A percentile compares a stretch with the other conserved stretches of the same genome.
These are phyloP conservation scores for Erannis defoliaria DNA, from an alignment of 2,888 invertebrate species.

Conservation along the genomic window DNA sequence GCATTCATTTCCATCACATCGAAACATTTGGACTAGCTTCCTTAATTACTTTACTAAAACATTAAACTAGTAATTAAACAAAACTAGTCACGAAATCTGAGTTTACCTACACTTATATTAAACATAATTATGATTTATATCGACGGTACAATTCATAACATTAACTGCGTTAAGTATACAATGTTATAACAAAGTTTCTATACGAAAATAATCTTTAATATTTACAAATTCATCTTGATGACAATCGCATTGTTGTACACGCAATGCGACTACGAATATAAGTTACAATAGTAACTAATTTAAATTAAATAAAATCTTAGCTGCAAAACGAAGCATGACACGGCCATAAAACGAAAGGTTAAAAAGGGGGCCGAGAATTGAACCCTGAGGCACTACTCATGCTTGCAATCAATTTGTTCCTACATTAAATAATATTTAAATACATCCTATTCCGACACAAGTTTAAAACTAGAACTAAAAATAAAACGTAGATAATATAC, in stretches of 20 bases:
- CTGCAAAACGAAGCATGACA: slow-evolving; percentile 34
- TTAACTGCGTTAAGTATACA: slow-evolving; percentile 66
- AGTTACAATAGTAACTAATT: slow-evolving; percentile 37
- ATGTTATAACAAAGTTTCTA: slow-evolving; percentile 62
- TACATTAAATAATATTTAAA: slow-evolving; percentile 47
- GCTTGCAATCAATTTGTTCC: slow-evolving; percentile 42
- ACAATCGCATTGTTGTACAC: slow-evolving; percentile 47
- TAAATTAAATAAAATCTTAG: slow-evolving; percentile 35
- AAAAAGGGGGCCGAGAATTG: slow-evolving; percentile 23
- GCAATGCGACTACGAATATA: slow-evolving; percentile 43
- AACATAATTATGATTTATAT: slow-evolving; percentile 60
- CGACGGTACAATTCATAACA: slow-evolving; percentile 62
- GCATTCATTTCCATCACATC: slow-evolving; percentile 83
- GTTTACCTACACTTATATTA: slow-evolving; percentile 62
- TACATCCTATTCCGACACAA: slow-evolving; percentile 49
- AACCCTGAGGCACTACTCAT: slow-evolving; percentile 38
- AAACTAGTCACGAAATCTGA: slow-evolving; percentile 80
- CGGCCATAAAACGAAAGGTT: slow-evolving; percentile 24
- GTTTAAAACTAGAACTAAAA: slow-evolving; percentile 49
- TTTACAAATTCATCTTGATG: slow-evolving; percentile 61
- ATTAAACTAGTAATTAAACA: slow-evolving; percentile 81
- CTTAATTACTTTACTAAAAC: slow-evolving; percentile 80
- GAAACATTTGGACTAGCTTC: slow-evolving; percentile 85
- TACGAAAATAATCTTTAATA: slow-evolving; percentile 58
- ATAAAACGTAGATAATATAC: slow-evolving; percentile 57